phyloP scores from a whole-genome alignment of 2,797 vertebrate genomes.

The Cirrhinus molitorella region DNA sequence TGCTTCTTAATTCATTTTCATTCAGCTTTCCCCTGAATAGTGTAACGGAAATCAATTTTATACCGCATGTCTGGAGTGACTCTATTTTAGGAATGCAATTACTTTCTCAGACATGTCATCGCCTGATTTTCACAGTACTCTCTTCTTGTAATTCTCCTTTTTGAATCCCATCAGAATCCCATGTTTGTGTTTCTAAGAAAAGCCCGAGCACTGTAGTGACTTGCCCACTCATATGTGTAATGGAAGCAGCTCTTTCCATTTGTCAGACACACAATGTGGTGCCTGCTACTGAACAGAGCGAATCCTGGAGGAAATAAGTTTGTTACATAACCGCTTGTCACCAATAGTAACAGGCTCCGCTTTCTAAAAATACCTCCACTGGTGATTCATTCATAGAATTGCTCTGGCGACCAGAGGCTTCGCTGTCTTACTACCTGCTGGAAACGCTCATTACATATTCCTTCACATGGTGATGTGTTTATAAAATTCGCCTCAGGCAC shows the following conservation, averaged over 20 bases:
- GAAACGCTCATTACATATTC: conserved; percentile 67
- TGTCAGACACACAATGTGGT: conserved; percentile 58
- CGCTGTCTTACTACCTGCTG: conserved; percentile 10
- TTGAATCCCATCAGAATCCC: conserved; percentile 15
- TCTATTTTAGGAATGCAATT: conserved; percentile 51
- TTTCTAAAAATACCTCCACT: conserved; percentile 70
- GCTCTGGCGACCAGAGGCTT: conserved; percentile 27
- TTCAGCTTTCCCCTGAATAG: not conserved
- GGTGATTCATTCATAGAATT: conserved; percentile 65
- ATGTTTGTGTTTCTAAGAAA: conserved; percentile 62
- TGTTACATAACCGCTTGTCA: conserved; percentile 66
- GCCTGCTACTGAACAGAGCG: conserved; percentile 15
- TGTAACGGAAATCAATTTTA: conserved; percentile 10
- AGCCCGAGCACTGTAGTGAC: conserved; percentile 42
- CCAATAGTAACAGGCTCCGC: conserved; percentile 67
- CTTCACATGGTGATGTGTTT: conserved; percentile 59
- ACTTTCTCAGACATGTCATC: conserved; percentile 29
- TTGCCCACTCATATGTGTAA: conserved; percentile 1
- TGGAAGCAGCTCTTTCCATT: conserved; percentile 52
- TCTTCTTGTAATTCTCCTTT: conserved; percentile 41
- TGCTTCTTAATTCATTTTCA: not conserved
- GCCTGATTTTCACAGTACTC: not conserved
- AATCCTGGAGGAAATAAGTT: conserved; percentile 45
- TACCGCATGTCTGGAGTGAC: conserved; percentile 38
- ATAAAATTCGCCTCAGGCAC: conserved; percentile 56